Evolutionary conservation across 2,797 vertebrate species (phyloP).

Genomic region (Gallinago stenura): DNA sequence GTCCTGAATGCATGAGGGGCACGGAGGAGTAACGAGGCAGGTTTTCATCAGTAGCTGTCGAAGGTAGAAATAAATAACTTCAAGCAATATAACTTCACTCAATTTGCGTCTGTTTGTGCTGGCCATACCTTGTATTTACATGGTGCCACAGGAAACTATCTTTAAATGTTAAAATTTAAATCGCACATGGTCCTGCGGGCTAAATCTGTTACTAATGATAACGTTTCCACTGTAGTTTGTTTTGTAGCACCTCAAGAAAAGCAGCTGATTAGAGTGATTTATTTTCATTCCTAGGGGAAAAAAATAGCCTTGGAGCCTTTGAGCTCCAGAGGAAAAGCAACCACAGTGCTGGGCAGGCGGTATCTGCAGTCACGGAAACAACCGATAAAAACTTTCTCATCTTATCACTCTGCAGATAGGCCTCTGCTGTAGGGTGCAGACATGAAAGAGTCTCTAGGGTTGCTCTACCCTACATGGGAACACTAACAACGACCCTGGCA

Average conservation of each 20-base stretch:
- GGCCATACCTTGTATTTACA: neutral
- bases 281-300: constrained; percentile 12
- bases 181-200: neutral
- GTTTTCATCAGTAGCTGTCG: neutral
- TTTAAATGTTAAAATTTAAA: constrained; percentile 42
- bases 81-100: neutral
- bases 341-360: accelerated
- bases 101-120: neutral
- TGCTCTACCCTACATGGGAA: neutral
- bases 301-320: neutral
- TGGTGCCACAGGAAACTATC: neutral
- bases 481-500: neutral
- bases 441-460: neutral
- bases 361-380: neutral
- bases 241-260: constrained; percentile 32
- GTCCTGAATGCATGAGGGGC: neutral
- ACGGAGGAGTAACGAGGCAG: neutral
- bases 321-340: neutral
- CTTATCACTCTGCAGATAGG: neutral
- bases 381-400: constrained; percentile 26
- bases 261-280: constrained; percentile 33
- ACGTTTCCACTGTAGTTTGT: constrained; percentile 26
- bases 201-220: constrained; percentile 50
- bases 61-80: constrained; percentile 25
- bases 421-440: neutral